Evolutionary conservation across 2,888 invertebrate species (phyloP).

Genomic region (Polydrusus cervinus): DNA sequence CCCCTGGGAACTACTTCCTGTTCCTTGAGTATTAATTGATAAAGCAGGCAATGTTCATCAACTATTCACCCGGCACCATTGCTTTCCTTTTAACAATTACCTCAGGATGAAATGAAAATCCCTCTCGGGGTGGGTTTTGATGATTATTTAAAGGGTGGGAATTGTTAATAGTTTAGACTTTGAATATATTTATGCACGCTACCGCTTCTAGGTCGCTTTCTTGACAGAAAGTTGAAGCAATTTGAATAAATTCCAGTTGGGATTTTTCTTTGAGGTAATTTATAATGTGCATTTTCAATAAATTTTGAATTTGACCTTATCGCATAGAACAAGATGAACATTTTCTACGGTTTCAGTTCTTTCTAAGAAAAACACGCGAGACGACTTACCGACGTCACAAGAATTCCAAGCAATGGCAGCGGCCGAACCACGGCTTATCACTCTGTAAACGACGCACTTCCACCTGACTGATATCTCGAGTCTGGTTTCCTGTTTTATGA

Average conservation of each 20-base stretch:
- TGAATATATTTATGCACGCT: not conserved
- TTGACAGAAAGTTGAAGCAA: not conserved
- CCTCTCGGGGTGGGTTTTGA: conserved; percentile 9
- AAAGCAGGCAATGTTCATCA: conserved; percentile 38
- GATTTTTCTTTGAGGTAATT: too few species aligned
- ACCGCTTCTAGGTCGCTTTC: not conserved
- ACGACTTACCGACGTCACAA: too few species aligned
- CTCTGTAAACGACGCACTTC: too few species aligned
- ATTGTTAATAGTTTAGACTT: not conserved
- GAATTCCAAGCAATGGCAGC: too few species aligned
- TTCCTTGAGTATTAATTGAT: conserved; percentile 32
- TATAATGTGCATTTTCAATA: too few species aligned
- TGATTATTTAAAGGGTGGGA: conserved; percentile 17
- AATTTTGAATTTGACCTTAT: too few species aligned
- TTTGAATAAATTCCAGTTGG: not conserved
- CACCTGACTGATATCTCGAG: too few species aligned
- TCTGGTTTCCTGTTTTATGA: too few species aligned
- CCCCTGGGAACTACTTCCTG: conserved; percentile 17
- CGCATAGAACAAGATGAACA: too few species aligned
- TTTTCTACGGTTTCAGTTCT: too few species aligned
- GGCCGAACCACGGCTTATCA: too few species aligned
- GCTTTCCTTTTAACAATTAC: conserved; percentile 31
- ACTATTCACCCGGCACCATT: conserved; percentile 33
- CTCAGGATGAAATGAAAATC: conserved; percentile 7
- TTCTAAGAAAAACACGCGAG: too few species aligned